These are phyloP conservation scores for Tribolium castaneum DNA, from an alignment of 1,140 invertebrate genomes.

Conservation along the genomic window DNA sequence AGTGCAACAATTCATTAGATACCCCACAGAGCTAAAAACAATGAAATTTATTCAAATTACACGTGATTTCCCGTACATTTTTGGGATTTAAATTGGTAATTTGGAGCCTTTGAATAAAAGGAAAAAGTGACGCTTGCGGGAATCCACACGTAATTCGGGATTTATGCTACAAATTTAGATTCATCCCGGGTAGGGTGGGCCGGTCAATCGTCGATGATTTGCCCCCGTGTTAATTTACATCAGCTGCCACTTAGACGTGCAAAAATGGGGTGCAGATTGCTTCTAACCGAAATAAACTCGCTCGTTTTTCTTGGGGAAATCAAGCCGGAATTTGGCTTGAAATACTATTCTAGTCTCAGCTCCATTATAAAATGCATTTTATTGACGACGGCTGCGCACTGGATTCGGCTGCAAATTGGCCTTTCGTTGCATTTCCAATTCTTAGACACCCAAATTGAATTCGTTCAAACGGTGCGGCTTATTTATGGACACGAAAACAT, in stretches of 20 bases:
- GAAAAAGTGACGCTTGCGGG: not conserved
- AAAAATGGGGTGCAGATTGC: not conserved
- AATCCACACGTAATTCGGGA: constrained; percentile 28
- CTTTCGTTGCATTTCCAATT: constrained; percentile 25
- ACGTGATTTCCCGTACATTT: constrained; percentile 30
- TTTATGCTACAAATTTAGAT: constrained; percentile 33
- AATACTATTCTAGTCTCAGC: not conserved
- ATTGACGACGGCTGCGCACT: constrained; percentile 17
- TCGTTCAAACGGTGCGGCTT: not conserved
- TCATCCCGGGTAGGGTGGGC: constrained; percentile 2
- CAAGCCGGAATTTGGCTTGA: constrained; percentile 11
- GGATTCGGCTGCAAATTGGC: constrained; percentile 20
- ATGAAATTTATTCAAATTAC: constrained; percentile 27
- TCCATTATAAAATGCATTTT: constrained; percentile 21
- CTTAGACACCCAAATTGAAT: constrained; percentile 21
- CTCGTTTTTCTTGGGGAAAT: constrained; percentile 19
- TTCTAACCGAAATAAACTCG: not conserved
- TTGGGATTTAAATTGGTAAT: constrained; percentile 31
- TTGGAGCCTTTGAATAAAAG: constrained; percentile 4
- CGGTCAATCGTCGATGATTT: constrained; percentile 27
- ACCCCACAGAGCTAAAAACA: constrained; percentile 18
- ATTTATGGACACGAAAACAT: constrained; percentile 10
- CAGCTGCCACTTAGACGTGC: constrained; percentile 2
- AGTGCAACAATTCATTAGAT: constrained; percentile 5
- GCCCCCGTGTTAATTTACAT: constrained; percentile 11